Conservation (phyloP, 2,113 vertebrate genomes). For the Puntigrus tetrazona region DNA sequence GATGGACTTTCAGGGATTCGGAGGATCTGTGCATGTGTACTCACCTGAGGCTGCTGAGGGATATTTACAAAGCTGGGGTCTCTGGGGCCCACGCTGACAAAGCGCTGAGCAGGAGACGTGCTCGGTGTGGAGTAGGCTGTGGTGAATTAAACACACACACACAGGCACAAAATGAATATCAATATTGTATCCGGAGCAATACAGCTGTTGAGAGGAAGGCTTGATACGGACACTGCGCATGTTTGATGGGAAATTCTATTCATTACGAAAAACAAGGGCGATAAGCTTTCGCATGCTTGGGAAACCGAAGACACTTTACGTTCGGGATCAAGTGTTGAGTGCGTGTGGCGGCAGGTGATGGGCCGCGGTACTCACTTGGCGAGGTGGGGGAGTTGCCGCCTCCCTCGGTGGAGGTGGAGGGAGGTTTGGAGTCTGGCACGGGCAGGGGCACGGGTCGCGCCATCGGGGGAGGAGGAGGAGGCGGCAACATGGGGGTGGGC, state of each 20-base stretch:
- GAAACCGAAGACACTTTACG: constrained; percentile 5
- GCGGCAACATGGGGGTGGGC: constrained; percentile 98
- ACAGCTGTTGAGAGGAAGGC: constrained; percentile 22
- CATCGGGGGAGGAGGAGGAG: constrained; percentile 96
- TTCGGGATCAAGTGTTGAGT: neutral
- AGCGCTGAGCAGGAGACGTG: constrained; percentile 98
- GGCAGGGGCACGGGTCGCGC: constrained; percentile 97
- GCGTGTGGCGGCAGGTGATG: constrained; percentile 11
- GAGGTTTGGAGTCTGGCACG: constrained; percentile 95
- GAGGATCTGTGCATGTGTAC: constrained; percentile 66
- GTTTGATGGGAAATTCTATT: constrained; percentile 24
- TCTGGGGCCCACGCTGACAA: constrained; percentile 98
- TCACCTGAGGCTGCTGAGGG: constrained; percentile 99
- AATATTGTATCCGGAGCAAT: constrained; percentile 26
- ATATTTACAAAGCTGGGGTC: constrained; percentile 99
- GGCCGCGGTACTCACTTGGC: constrained; percentile 86
- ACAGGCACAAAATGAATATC: constrained; percentile 20
- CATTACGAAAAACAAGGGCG: constrained; percentile 8
- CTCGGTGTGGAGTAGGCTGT: constrained; percentile 98
- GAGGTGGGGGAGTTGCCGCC: constrained; percentile 95
- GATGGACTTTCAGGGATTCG: constrained; percentile 26
- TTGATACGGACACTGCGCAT: constrained; percentile 29
- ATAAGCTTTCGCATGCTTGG: neutral
- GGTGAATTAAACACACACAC: constrained; percentile 62
- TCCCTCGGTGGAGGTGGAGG: constrained; percentile 92